Conservation (phyloP, 2,797 vertebrate species). For the Peromyscus melanophrys region DNA sequence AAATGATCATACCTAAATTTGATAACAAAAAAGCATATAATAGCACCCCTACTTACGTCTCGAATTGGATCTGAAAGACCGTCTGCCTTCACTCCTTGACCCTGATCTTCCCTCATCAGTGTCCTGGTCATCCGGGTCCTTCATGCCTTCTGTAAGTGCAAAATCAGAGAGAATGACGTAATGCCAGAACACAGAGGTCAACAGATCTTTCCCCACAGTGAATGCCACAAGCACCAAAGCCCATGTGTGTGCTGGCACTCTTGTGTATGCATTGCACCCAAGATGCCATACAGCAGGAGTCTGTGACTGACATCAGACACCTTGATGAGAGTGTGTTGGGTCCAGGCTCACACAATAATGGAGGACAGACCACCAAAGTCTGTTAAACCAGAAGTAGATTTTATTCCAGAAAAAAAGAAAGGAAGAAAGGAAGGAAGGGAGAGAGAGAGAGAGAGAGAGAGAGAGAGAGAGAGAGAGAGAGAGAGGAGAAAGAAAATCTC, state of each 20-base stretch:
- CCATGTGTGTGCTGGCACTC: not conserved
- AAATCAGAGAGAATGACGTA: slow-evolving; percentile 22
- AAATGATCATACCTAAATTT: not conserved
- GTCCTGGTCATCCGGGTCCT: slow-evolving; percentile 75
- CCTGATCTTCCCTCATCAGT: slow-evolving; percentile 39
- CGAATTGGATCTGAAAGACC: not conserved
- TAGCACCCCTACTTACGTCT: slow-evolving; percentile 66
- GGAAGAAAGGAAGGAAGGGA: too few species aligned
- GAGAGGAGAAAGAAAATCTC: too few species aligned
- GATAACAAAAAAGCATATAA: not conserved
- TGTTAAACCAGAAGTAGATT: too few species aligned
- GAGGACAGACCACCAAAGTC: too few species aligned
- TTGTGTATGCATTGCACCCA: not conserved
- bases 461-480: too few species aligned
- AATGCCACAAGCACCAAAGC: not conserved
- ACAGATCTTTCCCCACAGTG: not conserved
- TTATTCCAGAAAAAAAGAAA: too few species aligned
- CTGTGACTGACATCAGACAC: not conserved
- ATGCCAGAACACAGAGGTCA: slow-evolving; percentile 17
- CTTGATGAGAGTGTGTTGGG: not conserved
- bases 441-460: too few species aligned
- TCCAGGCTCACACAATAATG: too few species aligned
- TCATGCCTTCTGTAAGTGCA: slow-evolving; percentile 72
- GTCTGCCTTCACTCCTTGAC: slow-evolving; percentile 42
- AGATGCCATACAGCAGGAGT: not conserved